Evolutionary conservation across 2,797 vertebrate species (phyloP), one percentile per base, ranked within the genome.

Genomic region (Pogoniulus pusillus): DNA sequence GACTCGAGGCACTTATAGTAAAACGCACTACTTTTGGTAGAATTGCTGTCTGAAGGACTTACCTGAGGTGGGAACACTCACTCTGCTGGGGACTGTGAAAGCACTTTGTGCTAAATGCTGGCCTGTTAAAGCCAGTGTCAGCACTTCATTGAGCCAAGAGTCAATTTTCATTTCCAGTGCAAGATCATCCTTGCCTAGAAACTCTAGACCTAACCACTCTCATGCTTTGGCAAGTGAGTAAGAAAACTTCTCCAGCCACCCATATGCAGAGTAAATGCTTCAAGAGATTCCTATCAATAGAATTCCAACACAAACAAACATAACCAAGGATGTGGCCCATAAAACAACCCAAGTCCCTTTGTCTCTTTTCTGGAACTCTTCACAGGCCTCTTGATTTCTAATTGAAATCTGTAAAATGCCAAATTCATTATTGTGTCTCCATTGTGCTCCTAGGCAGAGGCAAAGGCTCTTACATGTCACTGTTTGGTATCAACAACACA

Each of bases 361-460:
- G 77, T 91, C 51, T 95, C 26, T 45, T 82, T 85, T 60, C 79
- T 86, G 72, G 37, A 59, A 70, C 19, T 88, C 69, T 64, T 57
- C 71, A 49, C 43, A 32, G 54, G 9, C 47, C 16, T 29, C 26
- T 82, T 2, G 0, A 41, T 41, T 85, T 91, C 37, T 30, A 57
- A 29, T 3, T 57, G 18, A 58, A 53, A 39, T n/a, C 30, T 76
- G 24, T 55, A 41, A 85, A 78, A 74, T 37, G 30, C 53, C 47
- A 87, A 32, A 65, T 71, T 82, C 35, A n/a, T 90, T 80, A 64
- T 87, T 82, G 54, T 69, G 20, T 88, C 45, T 74, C 13, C 15
- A 5, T 79, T 90, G 59, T 88, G n/a, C 34, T 91, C 90, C 72
- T 58, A 63, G 72, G 39, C 90, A 90, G 49, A 86, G 22, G 51